Base-by-base conservation (phyloP, 1,140 invertebrate genomes). In the Drosophila fuyamai region DNA sequence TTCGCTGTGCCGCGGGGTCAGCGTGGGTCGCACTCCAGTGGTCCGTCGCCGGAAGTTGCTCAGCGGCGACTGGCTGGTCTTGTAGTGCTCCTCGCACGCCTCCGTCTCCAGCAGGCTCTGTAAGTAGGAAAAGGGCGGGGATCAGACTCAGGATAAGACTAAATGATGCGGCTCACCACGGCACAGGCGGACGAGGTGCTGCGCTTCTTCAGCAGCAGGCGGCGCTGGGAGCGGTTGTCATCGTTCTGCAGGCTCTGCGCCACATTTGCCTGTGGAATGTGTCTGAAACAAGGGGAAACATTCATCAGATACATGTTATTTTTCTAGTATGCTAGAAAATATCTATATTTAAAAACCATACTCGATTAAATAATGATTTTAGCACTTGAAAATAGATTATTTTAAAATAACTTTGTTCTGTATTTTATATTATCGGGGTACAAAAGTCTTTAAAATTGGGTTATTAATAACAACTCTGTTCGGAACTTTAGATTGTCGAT, bases 181-280 rank as follows among this genome's bases (percentile, higher is more conserved):
- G 96, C 96, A 76, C 96, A 97, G 48, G 96, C 96, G 0, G 96
- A 97, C 0, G 96, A 97, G 14, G 96, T 96, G 85, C 96, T 97
- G 81, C 96, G 93, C 88, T 98, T 98, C 85, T 97, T 97, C 68
- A 98, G 97, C 9, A 97, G 94, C 46, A 96, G 95, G 81, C 97
- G 97, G 73, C 96, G 94, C 56, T 95, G 94, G 27, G 94, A 95
- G 70, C 94, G 94, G 46, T 97, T 96, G 62, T 97, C 96, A 1
- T 92, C 92, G 10, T 79, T 91, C 29, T 76, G 81, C 12, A 76
- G 71, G 32, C 51, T 77, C 57, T 92, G 81, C 0, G 67, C 47
- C 0, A 73, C 61, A 67, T 92, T 90, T 2, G 94, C 93, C 62
- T 96, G 95, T 60, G 96, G 95, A 71, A 97, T 95, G 76, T 97